Evolutionary conservation across 2,797 vertebrate species (phyloP), one percentile per base, ranked within the genome.

Genomic region (Otolemur crassicaudatus): DNA sequence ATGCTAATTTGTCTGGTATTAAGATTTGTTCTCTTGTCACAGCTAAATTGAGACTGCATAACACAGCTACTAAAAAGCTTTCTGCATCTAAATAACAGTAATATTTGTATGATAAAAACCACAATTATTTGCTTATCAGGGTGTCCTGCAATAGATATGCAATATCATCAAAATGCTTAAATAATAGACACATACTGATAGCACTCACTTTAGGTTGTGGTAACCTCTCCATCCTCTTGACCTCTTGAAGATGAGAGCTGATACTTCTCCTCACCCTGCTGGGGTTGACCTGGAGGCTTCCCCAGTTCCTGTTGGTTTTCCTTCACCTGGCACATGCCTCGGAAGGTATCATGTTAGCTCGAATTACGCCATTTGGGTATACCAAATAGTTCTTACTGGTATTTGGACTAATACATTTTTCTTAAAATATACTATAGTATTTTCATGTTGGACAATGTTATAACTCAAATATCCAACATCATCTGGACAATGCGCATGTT

Each of bases 1-100:
- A 87, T 76, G 58, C 5, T 84, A 87, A 87, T 93, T 83, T 75
- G 65, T 80, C 69, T 84, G 31, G 12, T 37, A 60, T 61, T 80
- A 5, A 75, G 7, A 69, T 77, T 92, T 84, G 13, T 88, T 76
- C 80, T 94, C 58, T 84, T 85, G 25, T 92, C 46, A 90, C n/a
- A 75, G 27, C 27, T 94, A 53, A 70, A 90, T 72, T 90, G 43
- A 72, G 17, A 34, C 40, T 79, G 63, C 23, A 89, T 80, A 83
- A 87, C 40, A 95, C 34, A 92, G 27, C 34, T 89, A 31, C 3
- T 65, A 61, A 95, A 88, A 79, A 72, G 23, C 80, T 81, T 83
- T 89, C n/a, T 34, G 8, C 1, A 67, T 84, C 23, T 89, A 87
- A 22, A 63, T 77, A 61, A 69, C 72, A 77, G 34, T 73, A 97